These are phyloP conservation scores for Thunnus thynnus DNA, from an alignment of 2,113 vertebrate genomes.

Conservation along the genomic window DNA sequence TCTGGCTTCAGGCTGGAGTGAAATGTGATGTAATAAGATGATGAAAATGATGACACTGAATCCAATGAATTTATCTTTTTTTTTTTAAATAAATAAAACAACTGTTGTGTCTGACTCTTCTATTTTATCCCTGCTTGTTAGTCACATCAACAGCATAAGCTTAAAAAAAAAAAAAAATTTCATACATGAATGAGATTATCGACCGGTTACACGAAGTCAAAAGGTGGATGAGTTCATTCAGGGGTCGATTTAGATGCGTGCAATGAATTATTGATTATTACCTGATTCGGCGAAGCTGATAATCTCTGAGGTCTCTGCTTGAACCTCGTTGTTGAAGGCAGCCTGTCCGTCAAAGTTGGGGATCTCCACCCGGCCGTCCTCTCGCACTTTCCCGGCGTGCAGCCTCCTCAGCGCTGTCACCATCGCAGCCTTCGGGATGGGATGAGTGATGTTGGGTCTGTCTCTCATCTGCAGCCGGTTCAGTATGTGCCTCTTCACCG, in stretches of 20 bases:
- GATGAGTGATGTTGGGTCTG: conserved; percentile 97
- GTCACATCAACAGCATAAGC: background rate
- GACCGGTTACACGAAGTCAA: conserved; percentile 19
- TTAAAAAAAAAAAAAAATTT: background rate
- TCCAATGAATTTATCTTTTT: conserved; percentile 26
- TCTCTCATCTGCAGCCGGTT: conserved; percentile 95
- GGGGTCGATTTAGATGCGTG: conserved; percentile 35
- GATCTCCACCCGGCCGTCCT: conserved; percentile 96
- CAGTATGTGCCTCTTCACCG: conserved; percentile 97
- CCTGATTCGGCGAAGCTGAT: conserved; percentile 99
- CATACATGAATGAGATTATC: background rate
- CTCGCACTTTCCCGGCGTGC: conserved; percentile 94
- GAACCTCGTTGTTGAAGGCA: conserved; percentile 88
- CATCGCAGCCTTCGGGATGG: conserved; percentile 95
- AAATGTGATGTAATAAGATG: conserved; percentile 36
- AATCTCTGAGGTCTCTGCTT: conserved; percentile 92
- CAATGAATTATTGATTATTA: conserved; percentile 73
- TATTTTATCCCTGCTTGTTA: background rate
- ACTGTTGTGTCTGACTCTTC: background rate
- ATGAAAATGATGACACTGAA: conserved; percentile 24
- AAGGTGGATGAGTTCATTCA: conserved; percentile 47
- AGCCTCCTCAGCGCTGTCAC: conserved; percentile 96
- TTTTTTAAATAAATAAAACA: background rate
- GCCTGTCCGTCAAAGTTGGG: conserved; percentile 94
- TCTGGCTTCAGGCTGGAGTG: conserved; percentile 5